Evolutionary conservation across 53 echinoderm and acorn worm genomes (phyloP).

Genomic region (Arbacia lixula): DNA sequence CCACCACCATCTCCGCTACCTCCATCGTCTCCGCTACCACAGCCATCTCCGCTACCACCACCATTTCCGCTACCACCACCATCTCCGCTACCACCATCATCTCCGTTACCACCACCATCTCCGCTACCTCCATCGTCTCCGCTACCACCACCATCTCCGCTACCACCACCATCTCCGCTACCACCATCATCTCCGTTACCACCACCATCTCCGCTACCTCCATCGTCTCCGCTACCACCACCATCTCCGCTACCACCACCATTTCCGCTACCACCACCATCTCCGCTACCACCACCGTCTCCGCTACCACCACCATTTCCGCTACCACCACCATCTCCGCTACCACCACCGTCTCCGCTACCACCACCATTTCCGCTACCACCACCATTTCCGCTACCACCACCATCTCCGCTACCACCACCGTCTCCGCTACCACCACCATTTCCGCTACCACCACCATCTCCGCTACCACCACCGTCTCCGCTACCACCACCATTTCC

Average conservation of each 20-base stretch:
- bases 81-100: not conserved
- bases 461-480: not conserved
- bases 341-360: not conserved
- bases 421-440: not conserved
- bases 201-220: not conserved
- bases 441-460: not conserved
- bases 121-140: not conserved
- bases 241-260: no score
- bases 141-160: not conserved
- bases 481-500: not conserved
- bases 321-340: no score
- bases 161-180: not conserved
- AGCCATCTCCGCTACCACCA: not conserved
- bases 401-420: not conserved
- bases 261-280: no score
- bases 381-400: no score
- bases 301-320: no score
- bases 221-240: not conserved
- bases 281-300: no score
- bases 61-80: no score
- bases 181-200: not conserved
- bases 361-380: no score
- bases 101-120: not conserved
- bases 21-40: not conserved
- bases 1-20: not conserved